phyloP scores from a whole-genome alignment of 2,113 vertebrate genomes.

The Alligator sinensis region DNA sequence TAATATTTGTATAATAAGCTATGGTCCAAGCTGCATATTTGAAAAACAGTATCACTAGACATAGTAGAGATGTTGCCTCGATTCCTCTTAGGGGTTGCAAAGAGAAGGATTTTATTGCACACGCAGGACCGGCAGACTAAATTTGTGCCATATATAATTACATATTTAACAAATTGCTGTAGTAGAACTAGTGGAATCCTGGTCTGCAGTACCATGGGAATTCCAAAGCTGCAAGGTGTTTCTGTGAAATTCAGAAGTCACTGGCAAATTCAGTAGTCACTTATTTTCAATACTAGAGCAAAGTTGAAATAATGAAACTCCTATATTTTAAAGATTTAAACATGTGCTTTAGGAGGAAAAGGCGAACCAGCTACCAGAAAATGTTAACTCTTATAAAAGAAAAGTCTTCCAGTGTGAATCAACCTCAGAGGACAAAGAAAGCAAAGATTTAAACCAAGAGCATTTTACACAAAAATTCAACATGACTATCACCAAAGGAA shows the following conservation, averaged over 20 bases:
- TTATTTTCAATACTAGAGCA: neutral
- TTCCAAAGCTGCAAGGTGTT: neutral
- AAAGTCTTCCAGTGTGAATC: neutral
- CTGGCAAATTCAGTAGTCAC: too few species aligned
- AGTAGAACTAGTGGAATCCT: neutral
- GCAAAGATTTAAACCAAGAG: neutral
- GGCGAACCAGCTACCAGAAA: neutral
- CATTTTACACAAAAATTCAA: neutral
- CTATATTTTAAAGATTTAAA: neutral
- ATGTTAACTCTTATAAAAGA: neutral
- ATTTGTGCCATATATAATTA: neutral
- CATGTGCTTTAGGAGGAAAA: neutral
- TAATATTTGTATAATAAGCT: neutral
- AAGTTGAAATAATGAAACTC: neutral
- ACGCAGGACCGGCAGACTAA: fast-evolving
- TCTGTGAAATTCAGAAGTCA: too few species aligned
- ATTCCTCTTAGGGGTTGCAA: neutral
- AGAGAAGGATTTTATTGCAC: neutral
- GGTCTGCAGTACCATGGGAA: neutral
- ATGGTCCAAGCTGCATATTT: neutral
- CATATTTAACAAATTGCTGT: neutral
- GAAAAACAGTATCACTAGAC: neutral
- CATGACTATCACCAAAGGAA: neutral
- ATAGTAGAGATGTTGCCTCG: fast-evolving
- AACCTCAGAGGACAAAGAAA: neutral